Evolutionary conservation across 2,888 invertebrate species (phyloP), one percentile per base, ranked within the genome.

Genomic region (Cistogaster globosa): DNA sequence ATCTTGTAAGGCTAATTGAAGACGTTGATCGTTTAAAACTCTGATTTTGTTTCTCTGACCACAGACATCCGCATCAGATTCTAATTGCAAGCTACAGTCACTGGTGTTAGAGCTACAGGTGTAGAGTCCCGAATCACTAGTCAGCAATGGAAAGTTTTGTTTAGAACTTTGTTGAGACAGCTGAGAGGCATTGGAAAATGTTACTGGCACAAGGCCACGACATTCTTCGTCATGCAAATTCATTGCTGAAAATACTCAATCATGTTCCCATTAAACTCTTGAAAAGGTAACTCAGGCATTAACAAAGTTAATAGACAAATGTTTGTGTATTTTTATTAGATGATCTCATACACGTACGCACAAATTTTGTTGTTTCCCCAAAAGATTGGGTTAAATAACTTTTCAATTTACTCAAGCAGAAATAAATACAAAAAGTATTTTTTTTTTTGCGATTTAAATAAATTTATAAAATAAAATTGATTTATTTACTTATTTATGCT

Each of bases 1-100:
- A 86, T 91, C 91, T 62, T 90, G 91, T 16, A 90, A 75, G 0
- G 91, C 89, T 16, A 88, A 65, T 32, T 89, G 87, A 7, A 91
- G 81, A 2, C 89, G 87, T 14, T 90, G 88, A 36, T 87, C 87
- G 22, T 88, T 88, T 12, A 18, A 14, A 0, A 0, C 16, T 12
- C 7, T 48, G 1, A 6, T 11, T 42, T 78, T 82, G 14, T 51
- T 45, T n/a, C 58, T 71, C 51, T 63, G 45, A 1, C 38, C 38
- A 4, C 38, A 22, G 2, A 42, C 72, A n/a, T 86, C 84, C 16
- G 83, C 63, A 48, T 87, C 86, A 2, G 77, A 72, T 36, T 86
- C 86, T 8, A 85, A 42, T 4, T 57, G 79, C 16, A 77, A 67
- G 11, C 78, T 62, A 3, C 76, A 72, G 12, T 86, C 86, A 42